Conservation (phyloP, 2,888 invertebrate species). For the Orchesellides sinensis region DNA sequence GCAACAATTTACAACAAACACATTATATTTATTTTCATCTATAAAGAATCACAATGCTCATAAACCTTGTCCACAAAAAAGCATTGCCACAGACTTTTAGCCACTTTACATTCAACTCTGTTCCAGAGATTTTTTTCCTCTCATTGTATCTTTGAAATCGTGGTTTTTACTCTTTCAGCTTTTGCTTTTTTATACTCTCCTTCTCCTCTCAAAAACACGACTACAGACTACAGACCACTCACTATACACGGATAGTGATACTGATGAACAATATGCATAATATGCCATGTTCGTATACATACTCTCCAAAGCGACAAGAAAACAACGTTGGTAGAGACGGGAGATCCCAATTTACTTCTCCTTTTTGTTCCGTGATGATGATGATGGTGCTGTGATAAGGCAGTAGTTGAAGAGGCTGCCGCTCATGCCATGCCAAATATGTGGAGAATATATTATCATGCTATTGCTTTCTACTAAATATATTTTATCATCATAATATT, state of each 20-base stretch:
- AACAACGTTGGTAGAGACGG: conserved; percentile 15
- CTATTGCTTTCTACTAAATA: conserved; percentile 21
- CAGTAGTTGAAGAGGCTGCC: background rate
- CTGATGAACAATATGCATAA: conserved; percentile 18
- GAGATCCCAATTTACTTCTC: conserved; percentile 51
- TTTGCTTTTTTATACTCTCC: conserved; percentile 29
- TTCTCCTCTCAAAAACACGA: background rate
- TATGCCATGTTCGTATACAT: conserved; percentile 31
- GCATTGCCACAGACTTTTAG: conserved; percentile 56
- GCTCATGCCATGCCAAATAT: conserved; percentile 41
- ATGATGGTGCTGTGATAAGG: conserved; percentile 34
- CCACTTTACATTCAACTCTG: conserved; percentile 55
- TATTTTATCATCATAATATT: background rate
- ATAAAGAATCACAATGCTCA: conserved; percentile 57
- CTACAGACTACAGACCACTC: no score
- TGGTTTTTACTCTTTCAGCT: conserved; percentile 32
- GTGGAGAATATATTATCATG: conserved; percentile 29
- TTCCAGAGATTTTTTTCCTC: conserved; percentile 27
- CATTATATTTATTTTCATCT: conserved; percentile 56
- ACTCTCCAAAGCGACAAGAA: conserved; percentile 22
- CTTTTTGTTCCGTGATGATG: conserved; percentile 32
- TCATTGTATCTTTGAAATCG: conserved; percentile 39
- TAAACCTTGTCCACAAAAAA: conserved; percentile 62
- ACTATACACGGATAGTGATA: background rate
- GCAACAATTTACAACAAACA: conserved; percentile 29